phyloP scores from a whole-genome alignment of 2,888 invertebrate species.

The Nymphalis urticae region DNA sequence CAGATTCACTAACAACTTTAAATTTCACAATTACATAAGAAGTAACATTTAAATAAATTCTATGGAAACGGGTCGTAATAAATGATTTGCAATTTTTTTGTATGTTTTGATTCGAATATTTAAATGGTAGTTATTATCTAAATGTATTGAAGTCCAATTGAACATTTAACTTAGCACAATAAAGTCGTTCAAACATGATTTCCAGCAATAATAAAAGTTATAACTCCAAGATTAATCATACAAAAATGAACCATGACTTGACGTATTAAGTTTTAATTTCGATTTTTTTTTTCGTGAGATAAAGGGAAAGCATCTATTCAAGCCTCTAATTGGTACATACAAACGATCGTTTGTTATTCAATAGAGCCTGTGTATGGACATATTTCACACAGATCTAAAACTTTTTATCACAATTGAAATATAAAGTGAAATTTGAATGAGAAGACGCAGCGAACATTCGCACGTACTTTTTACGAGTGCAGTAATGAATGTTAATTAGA shows the following conservation, averaged over 20 bases:
- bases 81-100: not conserved
- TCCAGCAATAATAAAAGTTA: not conserved
- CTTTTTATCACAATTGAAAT: conserved; percentile 43
- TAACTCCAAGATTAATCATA: not conserved
- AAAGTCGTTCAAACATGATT: not conserved
- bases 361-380: conserved; percentile 42
- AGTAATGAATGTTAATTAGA: conserved; percentile 25
- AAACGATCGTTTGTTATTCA: conserved; percentile 63
- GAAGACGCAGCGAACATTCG: conserved; percentile 38
- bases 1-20: too few species aligned
- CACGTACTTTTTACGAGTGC: conserved; percentile 38
- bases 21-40: too few species aligned
- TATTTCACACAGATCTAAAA: conserved; percentile 48
- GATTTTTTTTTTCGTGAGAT: conserved; percentile 31
- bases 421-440: conserved; percentile 45
- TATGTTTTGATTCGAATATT: not conserved
- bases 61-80: not conserved
- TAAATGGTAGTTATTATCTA: not conserved
- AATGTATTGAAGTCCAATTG: conserved; percentile 5
- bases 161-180: not conserved
- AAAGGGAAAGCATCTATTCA: conserved; percentile 51
- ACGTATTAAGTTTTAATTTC: conserved; percentile 20
- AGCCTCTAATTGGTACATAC: conserved; percentile 62
- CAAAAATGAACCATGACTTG: not conserved
- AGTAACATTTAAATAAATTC: too few species aligned